A percentile compares a stretch with the other conserved stretches of the same genome.
Evolutionary conservation across 1,140 invertebrate species (phyloP).

Genomic region (Drosophila bipectinata): DNA sequence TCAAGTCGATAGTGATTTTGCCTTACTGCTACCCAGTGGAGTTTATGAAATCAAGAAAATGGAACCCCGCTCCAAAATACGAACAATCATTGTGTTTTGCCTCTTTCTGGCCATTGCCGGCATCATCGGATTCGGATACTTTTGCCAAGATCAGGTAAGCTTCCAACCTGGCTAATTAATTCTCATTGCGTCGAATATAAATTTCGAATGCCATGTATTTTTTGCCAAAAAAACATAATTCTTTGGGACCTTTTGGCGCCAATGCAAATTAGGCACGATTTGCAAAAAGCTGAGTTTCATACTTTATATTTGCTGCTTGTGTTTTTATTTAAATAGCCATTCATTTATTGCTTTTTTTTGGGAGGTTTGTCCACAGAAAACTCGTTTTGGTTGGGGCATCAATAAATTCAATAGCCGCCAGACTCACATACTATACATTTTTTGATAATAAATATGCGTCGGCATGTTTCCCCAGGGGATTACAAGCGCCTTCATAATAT

Average conservation of each 20-base stretch:
- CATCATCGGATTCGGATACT: constrained; percentile 94
- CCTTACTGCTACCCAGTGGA: constrained; percentile 88
- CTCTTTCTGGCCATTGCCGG: constrained; percentile 91
- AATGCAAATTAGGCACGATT: constrained; percentile 70
- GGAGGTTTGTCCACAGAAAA: constrained; percentile 34
- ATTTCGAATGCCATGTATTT: constrained; percentile 19
- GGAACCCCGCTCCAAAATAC: constrained; percentile 89
- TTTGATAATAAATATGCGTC: constrained; percentile 14
- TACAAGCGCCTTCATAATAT: constrained; percentile 16
- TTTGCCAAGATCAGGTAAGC: constrained; percentile 92
- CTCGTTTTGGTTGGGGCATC: constrained; percentile 36
- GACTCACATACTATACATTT: constrained; percentile 12
- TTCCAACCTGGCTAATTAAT: constrained; percentile 20
- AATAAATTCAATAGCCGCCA: constrained; percentile 33
- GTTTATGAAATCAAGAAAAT: constrained; percentile 91
- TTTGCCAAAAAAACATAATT: background rate
- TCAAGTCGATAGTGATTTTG: constrained; percentile 91
- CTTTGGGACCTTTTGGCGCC: constrained; percentile 55
- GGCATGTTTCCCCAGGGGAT: constrained; percentile 30
- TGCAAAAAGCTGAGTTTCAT: constrained; percentile 48
- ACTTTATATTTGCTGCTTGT: constrained; percentile 68
- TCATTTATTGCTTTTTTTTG: constrained; percentile 34
- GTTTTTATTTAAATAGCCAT: constrained; percentile 55
- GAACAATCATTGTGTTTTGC: constrained; percentile 91
- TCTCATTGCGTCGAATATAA: constrained; percentile 42